phyloP scores from a whole-genome alignment of 2,797 vertebrate genomes.

The Xiphorhynchus erythropygius region DNA sequence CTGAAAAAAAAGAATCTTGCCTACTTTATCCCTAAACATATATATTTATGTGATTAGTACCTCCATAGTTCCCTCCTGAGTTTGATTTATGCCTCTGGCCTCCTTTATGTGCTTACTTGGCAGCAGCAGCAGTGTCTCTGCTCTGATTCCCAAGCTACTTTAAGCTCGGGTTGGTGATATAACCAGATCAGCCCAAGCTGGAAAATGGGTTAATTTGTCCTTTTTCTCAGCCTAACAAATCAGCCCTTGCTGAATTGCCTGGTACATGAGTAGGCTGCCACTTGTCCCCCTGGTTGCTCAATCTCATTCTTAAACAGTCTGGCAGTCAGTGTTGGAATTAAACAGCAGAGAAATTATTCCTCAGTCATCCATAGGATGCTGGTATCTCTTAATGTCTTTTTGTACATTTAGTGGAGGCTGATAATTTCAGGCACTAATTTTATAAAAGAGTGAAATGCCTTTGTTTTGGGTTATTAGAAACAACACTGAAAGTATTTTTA shows the following conservation, averaged over 20 bases:
- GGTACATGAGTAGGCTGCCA: background rate
- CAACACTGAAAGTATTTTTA: background rate
- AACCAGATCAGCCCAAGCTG: background rate
- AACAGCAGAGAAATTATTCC: background rate
- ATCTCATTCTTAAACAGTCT: fast-evolving
- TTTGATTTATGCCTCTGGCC: background rate
- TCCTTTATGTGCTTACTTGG: background rate
- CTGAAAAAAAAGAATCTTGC: background rate
- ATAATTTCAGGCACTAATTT: background rate
- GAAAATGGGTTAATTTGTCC: background rate
- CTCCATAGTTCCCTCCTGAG: background rate
- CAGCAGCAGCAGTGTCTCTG: background rate
- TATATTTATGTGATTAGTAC: background rate
- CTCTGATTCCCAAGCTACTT: background rate
- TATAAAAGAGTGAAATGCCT: background rate
- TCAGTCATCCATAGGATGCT: background rate
- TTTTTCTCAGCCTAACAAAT: background rate
- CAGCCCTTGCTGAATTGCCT: background rate
- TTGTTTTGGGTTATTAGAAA: background rate
- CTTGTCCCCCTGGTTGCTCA: background rate
- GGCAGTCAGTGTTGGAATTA: background rate
- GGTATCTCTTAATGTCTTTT: background rate
- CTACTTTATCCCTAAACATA: background rate
- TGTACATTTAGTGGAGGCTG: background rate
- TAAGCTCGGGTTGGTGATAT: background rate